Base-by-base conservation (phyloP, 2,888 invertebrate species). In the Pterobdella sp. region DNA sequence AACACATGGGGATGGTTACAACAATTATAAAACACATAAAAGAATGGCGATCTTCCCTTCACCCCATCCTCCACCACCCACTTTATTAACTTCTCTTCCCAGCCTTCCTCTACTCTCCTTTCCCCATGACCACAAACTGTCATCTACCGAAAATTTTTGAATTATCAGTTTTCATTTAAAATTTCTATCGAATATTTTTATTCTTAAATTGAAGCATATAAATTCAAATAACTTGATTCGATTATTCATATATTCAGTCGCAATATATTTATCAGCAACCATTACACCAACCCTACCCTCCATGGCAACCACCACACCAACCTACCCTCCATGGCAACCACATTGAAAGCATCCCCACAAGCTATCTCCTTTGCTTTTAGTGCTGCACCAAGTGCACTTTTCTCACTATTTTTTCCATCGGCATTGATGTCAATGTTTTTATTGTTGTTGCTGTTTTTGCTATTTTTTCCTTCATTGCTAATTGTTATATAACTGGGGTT, bases 281-380 rank as follows among this genome's bases (percentile, higher is more conserved):
- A n/a, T n/a, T n/a, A n/a, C n/a, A n/a, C n/a, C n/a, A n/a, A n/a
- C n/a, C n/a, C n/a, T n/a, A n/a, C n/a, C n/a, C n/a, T n/a, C n/a
- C n/a, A n/a, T n/a, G n/a, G n/a, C n/a, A 49, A 49, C 22, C 22
- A 18, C 52, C 14, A 22, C 2, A 31, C 10, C 26, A 4, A n/a
- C 42, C 68, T 75, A 82, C 82, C 81, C 75, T 80, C 78, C 34
- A 80, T 76, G 18, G 80, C 81, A 49, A 80, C 81, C 0, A 82
- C 79, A 36, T 82, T 81, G 76, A 81, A 83, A 0, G 82, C 82
- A 74, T 83, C 83, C 0, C 83, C 83, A 79, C 83, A 82, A 0
- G 80, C 79, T 1, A 83, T 79, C 29, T n/a, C 3, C n/a, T 42
- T 18, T 14, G 42, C 42, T 42, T 42, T 42, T n/a, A n/a, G n/a